Conservation (phyloP, 2,113 vertebrate species). For the Onychorhynchus coronatus region DNA sequence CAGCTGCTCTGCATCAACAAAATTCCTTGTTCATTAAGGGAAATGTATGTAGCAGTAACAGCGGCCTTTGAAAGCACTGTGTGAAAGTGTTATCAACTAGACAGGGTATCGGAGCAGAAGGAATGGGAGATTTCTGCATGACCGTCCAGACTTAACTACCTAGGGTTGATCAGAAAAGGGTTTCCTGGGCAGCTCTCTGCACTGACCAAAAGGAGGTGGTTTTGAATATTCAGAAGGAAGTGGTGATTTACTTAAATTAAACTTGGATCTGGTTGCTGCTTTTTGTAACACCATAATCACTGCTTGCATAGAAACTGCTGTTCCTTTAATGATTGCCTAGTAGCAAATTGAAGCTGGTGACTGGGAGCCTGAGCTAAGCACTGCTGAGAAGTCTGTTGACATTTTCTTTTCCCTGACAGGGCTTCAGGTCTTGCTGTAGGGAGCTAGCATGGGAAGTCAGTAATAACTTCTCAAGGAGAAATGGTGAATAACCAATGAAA, state of each 20-base stretch:
- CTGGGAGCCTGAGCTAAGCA: neutral
- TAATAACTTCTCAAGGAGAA: slow-evolving; percentile 60
- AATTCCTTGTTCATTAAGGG: neutral
- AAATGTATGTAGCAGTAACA: neutral
- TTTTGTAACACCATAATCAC: neutral
- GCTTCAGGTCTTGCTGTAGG: slow-evolving; percentile 53
- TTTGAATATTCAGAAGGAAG: neutral
- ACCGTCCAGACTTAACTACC: neutral
- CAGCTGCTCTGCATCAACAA: neutral
- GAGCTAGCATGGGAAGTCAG: slow-evolving; percentile 41
- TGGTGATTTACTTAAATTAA: neutral
- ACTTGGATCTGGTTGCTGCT: neutral
- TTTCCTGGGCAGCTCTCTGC: neutral
- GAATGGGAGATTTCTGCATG: neutral
- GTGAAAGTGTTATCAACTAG: neutral
- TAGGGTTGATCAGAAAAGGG: neutral
- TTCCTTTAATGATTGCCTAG: neutral
- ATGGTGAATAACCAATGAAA: neutral
- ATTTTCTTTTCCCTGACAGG: slow-evolving; percentile 43
- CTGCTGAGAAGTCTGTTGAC: slow-evolving; percentile 28
- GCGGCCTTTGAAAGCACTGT: neutral
- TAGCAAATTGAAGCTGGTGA: neutral
- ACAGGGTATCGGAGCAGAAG: neutral
- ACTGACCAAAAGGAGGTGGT: neutral
- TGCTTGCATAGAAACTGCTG: neutral